Percentiles rank a stretch among this genome's conserved stretches.
Evolutionary conservation across 2,797 vertebrate genomes (phyloP).

Genomic region (Pteropus rufus): DNA sequence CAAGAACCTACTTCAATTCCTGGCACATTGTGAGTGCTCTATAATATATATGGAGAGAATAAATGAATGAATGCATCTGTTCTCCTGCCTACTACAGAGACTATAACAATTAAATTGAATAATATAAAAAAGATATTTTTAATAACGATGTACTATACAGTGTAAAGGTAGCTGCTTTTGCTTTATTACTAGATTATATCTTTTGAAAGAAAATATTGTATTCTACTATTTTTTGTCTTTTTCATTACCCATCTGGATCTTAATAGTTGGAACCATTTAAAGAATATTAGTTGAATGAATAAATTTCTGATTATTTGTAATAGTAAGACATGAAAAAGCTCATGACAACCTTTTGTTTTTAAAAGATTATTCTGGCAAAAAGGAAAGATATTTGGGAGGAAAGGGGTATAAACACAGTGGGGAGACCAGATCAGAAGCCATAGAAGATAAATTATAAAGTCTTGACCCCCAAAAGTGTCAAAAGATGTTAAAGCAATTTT

Average conservation of each 20-base stretch:
- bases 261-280: not conserved
- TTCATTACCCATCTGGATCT: not conserved
- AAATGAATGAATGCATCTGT: not conserved
- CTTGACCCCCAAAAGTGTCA: not conserved
- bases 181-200: not conserved
- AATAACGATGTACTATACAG: not conserved
- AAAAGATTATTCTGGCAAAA: not conserved
- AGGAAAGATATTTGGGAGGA: not conserved
- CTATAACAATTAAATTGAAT: not conserved
- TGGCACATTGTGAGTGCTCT: not conserved
- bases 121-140: not conserved
- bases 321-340: not conserved
- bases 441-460: not conserved
- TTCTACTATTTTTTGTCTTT: not conserved
- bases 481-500: not conserved
- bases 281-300: not conserved
- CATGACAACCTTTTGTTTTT: not conserved
- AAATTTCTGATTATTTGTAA: not conserved
- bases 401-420: not conserved
- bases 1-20: not conserved
- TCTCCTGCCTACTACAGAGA: not conserved
- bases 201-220: not conserved
- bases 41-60: not conserved
- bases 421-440: not conserved
- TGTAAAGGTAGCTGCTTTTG: not conserved